These are phyloP conservation scores for Philereme transversata DNA, from an alignment of 2,888 invertebrate species.

Conservation along the genomic window DNA sequence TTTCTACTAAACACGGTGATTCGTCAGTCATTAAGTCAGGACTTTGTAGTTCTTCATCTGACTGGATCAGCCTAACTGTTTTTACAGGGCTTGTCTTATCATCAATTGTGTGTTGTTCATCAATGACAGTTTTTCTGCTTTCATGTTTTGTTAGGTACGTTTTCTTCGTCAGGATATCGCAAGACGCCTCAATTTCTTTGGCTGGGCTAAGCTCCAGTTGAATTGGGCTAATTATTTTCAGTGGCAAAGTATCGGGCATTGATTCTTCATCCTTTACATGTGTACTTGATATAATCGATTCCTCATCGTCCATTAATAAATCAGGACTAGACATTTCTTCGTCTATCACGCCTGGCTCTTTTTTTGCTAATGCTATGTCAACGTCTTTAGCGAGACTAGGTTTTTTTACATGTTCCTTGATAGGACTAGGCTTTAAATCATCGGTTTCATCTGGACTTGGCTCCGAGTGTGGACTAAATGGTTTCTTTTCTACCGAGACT, in stretches of 20 bases:
- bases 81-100: neutral
- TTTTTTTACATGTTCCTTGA: conserved; percentile 21
- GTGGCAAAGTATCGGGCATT: neutral
- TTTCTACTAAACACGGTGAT: neutral
- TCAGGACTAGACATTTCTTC: conserved; percentile 2
- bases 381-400: conserved; percentile 17
- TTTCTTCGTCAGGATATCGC: neutral
- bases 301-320: conserved; percentile 3
- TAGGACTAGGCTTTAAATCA: conserved; percentile 14
- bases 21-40: conserved; percentile 20
- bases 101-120: neutral
- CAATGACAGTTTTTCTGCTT: neutral
- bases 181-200: neutral
- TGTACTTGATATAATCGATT: neutral
- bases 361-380: neutral
- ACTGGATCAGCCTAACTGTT: neutral
- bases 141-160: neutral
- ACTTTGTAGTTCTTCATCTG: conserved; percentile 10
- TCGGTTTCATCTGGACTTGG: neutral
- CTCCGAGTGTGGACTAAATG: too few relatives aligned
- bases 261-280: neutral
- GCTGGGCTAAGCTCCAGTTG: neutral
- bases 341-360: neutral
- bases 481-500: too few relatives aligned
- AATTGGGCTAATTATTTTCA: neutral